phyloP scores from a whole-genome alignment of 2,113 vertebrate species.

The Urocolius indicus region DNA sequence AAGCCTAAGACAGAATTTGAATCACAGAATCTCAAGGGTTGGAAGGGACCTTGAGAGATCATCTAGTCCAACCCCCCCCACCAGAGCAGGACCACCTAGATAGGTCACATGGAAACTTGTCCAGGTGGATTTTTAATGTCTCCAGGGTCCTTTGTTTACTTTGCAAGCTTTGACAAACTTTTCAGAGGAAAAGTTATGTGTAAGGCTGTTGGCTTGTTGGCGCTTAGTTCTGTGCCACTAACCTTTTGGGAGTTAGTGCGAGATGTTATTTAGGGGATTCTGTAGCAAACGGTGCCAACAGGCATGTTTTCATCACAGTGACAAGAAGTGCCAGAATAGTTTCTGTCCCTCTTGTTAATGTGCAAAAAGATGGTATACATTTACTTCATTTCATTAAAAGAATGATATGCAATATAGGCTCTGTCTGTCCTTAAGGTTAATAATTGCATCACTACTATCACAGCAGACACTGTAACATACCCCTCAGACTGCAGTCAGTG shows the following conservation, averaged over 20 bases:
- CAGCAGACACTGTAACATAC: not conserved
- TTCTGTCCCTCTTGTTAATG: not conserved
- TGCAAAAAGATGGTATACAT: not conserved
- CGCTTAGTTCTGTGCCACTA: not conserved
- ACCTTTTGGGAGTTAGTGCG: not conserved
- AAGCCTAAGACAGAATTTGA: not conserved
- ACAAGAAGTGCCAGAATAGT: not conserved
- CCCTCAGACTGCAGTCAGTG: not conserved
- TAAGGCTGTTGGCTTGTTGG: not conserved
- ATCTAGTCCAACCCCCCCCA: too few relatives aligned
- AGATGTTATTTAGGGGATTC: not conserved
- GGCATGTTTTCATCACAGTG: accelerated
- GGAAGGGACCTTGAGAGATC: too few relatives aligned
- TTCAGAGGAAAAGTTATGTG: not conserved
- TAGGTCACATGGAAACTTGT: too few relatives aligned
- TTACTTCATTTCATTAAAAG: not conserved
- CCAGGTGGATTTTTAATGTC: too few relatives aligned
- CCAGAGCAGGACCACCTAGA: too few relatives aligned
- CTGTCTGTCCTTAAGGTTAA: not conserved
- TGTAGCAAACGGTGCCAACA: not conserved
- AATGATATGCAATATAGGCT: not conserved
- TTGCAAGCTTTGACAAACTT: too few relatives aligned
- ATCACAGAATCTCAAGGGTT: not conserved
- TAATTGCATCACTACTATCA: not conserved
- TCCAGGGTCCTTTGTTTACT: too few relatives aligned